Evolutionary conservation across 2,888 invertebrate genomes (phyloP).

Genomic region (Heliconius hortense): DNA sequence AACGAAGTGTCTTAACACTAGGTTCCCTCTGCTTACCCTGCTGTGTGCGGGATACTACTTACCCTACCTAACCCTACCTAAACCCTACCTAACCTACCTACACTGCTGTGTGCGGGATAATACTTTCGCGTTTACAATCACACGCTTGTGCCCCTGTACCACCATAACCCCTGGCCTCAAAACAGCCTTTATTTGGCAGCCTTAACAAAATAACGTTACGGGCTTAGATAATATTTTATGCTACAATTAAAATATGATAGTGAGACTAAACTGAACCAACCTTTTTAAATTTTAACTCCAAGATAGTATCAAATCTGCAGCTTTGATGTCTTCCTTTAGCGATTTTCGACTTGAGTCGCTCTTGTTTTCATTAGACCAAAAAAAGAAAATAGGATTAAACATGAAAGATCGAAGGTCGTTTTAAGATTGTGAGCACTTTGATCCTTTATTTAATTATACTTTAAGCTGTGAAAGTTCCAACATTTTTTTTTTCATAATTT

Average conservation of each 20-base stretch:
- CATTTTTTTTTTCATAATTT: slow-evolving; percentile 35
- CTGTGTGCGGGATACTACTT: too few species aligned
- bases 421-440: slow-evolving; percentile 52
- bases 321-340: slow-evolving; percentile 65
- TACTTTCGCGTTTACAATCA: too few species aligned
- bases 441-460: slow-evolving; percentile 59
- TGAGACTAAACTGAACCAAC: slow-evolving; percentile 30
- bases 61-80: too few species aligned
- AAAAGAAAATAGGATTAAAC: slow-evolving; percentile 65
- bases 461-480: slow-evolving; percentile 46
- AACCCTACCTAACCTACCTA: too few species aligned
- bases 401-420: slow-evolving; percentile 60
- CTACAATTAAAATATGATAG: slow-evolving; percentile 16
- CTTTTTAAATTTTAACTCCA: slow-evolving; percentile 27
- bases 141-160: too few species aligned
- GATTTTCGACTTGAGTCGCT: slow-evolving; percentile 65
- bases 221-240: slow-evolving; percentile 20
- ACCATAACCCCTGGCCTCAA: too few species aligned
- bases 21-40: too few species aligned
- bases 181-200: background rate
- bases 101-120: too few species aligned
- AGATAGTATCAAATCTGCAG: slow-evolving; percentile 41
- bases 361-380: slow-evolving; percentile 62
- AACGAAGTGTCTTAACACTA: too few species aligned
- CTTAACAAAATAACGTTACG: background rate